Evolutionary conservation across 2,888 invertebrate genomes (phyloP).

Genomic region (Andrena flavipes): DNA sequence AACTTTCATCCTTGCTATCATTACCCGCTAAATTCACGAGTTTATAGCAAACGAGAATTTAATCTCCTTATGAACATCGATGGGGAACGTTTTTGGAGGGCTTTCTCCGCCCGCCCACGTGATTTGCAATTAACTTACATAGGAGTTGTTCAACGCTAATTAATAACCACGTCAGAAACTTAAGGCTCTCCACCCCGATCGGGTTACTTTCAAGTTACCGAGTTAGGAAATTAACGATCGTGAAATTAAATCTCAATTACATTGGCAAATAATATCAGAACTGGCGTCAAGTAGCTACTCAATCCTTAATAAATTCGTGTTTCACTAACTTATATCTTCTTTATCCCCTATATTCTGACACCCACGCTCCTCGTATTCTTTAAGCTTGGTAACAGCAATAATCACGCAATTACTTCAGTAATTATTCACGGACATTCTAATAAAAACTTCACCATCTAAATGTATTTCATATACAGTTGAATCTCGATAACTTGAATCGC

Average conservation of each 20-base stretch:
- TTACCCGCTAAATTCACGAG: conserved; percentile 14
- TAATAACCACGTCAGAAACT: conserved; percentile 65
- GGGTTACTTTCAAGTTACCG: conserved; percentile 57
- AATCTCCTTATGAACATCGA: conserved; percentile 51
- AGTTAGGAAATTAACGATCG: conserved; percentile 55
- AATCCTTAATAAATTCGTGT: conserved; percentile 8
- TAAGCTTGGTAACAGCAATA: no score
- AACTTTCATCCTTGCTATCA: not conserved
- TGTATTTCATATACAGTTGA: no score
- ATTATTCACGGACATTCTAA: no score
- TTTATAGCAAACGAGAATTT: conserved; percentile 58
- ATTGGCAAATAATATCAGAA: conserved; percentile 42
- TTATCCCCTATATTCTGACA: not conserved
- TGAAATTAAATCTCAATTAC: conserved; percentile 61
- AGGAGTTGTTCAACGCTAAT: conserved; percentile 62
- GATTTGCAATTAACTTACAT: conserved; percentile 71
- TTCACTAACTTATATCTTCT: not conserved
- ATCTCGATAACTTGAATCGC: no score
- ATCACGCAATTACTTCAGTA: no score
- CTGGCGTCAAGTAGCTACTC: not conserved
- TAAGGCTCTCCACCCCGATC: conserved; percentile 58
- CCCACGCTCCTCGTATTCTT: not conserved
- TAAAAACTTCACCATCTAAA: no score
- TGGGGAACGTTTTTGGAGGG: conserved; percentile 59
- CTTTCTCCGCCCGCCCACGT: conserved; percentile 43